phyloP scores from a whole-genome alignment of 2,888 invertebrate species.

The Subacronicta megacephala region DNA sequence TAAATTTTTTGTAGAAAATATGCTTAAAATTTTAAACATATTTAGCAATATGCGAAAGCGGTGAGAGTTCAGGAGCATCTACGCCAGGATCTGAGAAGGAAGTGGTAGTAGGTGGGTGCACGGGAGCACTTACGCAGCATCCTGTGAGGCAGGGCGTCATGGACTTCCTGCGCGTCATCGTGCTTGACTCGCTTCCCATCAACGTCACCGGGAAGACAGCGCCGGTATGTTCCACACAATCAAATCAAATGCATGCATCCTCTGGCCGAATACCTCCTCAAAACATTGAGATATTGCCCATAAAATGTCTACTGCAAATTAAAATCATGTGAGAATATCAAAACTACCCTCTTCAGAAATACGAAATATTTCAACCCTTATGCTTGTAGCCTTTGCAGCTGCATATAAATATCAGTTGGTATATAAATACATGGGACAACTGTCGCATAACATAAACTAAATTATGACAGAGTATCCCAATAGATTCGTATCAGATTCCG shows the following conservation, averaged over 20 bases:
- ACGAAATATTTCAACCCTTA: no score
- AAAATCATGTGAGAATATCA: no score
- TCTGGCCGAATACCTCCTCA: not conserved
- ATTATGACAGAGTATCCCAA: no score
- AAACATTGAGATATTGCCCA: not conserved
- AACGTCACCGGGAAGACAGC: conserved; percentile 94
- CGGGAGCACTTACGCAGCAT: conserved; percentile 91
- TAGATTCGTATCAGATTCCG: no score
- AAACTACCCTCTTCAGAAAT: no score
- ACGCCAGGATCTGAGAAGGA: conserved; percentile 92
- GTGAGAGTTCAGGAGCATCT: conserved; percentile 94
- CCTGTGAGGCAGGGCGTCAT: conserved; percentile 96
- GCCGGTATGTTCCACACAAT: conserved; percentile 84
- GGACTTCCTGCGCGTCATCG: conserved; percentile 97
- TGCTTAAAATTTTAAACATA: no score
- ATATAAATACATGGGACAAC: no score
- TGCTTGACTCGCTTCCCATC: conserved; percentile 97
- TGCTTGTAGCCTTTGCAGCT: no score
- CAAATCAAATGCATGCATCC: not conserved
- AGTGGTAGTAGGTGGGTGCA: conserved; percentile 82
- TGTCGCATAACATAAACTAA: no score
- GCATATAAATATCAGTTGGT: no score
- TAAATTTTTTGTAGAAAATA: no score
- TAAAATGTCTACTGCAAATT: no score
- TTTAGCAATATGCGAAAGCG: conserved; percentile 90